phyloP scores from a whole-genome alignment of 2,797 vertebrate genomes.

The Trachops cirrhosus region DNA sequence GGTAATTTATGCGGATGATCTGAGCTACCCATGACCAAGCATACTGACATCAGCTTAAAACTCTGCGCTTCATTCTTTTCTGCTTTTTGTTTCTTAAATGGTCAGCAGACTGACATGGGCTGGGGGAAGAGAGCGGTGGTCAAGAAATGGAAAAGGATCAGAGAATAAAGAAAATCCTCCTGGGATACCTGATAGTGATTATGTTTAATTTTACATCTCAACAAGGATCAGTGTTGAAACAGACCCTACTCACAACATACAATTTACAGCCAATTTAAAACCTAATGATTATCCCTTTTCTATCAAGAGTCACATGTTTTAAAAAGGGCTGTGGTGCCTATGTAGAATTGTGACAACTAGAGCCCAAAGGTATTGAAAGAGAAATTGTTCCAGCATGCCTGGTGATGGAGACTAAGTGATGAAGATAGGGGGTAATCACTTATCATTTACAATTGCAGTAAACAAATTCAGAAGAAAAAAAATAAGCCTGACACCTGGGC shows the following conservation, averaged over 20 bases:
- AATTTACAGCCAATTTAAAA: conserved; percentile 53
- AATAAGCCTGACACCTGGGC: background rate
- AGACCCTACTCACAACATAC: conserved; percentile 9
- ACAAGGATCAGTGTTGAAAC: conserved; percentile 24
- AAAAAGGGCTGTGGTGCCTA: background rate
- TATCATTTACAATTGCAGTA: conserved; percentile 6
- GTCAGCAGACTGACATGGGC: background rate
- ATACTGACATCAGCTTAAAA: conserved; percentile 60
- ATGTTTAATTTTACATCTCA: conserved; percentile 57
- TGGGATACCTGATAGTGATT: conserved; percentile 3
- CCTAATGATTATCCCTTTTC: conserved; percentile 50
- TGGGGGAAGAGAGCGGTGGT: background rate
- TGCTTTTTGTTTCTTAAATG: background rate
- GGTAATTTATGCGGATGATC: conserved; percentile 44
- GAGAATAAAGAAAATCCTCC: conserved; percentile 44
- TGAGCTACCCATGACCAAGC: conserved; percentile 24
- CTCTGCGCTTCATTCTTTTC: background rate
- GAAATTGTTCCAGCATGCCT: background rate
- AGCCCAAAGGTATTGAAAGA: conserved; percentile 24
- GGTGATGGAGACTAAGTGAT: background rate
- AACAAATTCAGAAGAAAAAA: conserved; percentile 41
- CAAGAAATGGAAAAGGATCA: conserved; percentile 33
- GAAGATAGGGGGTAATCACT: conserved; percentile 43
- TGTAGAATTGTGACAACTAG: conserved; percentile 19
- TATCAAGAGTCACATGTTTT: conserved; percentile 46